phyloP scores from a whole-genome alignment of 2,888 invertebrate genomes.

The Drosophila meridiana region DNA sequence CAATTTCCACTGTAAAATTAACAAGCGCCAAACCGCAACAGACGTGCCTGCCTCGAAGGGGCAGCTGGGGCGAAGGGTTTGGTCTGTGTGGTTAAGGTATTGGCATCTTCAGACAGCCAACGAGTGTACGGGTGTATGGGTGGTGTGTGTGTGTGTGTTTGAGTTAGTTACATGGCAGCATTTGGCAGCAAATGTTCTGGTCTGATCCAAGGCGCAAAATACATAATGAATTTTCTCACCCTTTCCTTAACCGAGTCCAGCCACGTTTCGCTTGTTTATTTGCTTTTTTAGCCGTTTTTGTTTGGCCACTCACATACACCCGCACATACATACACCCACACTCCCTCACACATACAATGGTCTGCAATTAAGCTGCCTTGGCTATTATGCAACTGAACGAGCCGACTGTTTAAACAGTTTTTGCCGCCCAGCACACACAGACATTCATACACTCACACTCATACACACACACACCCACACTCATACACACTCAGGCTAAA shows the following conservation, averaged over 20 bases:
- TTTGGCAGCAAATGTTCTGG: conserved; percentile 38
- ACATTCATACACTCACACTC: not conserved
- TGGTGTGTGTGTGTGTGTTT: conserved; percentile 32
- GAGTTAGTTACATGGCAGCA: conserved; percentile 48
- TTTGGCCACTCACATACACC: conserved; percentile 18
- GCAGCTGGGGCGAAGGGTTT: not conserved
- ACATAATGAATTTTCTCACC: conserved; percentile 63
- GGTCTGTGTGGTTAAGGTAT: conserved; percentile 40
- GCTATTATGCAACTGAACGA: conserved; percentile 48
- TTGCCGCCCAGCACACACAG: conserved; percentile 6
- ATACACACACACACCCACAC: not conserved
- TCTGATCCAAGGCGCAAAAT: conserved; percentile 50
- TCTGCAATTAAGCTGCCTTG: conserved; percentile 71
- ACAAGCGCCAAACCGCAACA: conserved; percentile 77
- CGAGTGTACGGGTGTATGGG: conserved; percentile 12
- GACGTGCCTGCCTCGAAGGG: conserved; percentile 16
- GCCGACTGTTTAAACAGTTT: conserved; percentile 47
- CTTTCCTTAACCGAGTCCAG: not conserved
- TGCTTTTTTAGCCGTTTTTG: conserved; percentile 49
- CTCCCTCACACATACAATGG: conserved; percentile 32
- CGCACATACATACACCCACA: conserved; percentile 14
- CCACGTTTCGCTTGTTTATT: conserved; percentile 44
- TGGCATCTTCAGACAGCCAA: conserved; percentile 48
- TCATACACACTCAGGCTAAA: not conserved
- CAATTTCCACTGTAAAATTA: conserved; percentile 79